These are phyloP conservation scores for Conomelus anceps DNA, from an alignment of 2,888 invertebrate genomes.

Conservation along the genomic window DNA sequence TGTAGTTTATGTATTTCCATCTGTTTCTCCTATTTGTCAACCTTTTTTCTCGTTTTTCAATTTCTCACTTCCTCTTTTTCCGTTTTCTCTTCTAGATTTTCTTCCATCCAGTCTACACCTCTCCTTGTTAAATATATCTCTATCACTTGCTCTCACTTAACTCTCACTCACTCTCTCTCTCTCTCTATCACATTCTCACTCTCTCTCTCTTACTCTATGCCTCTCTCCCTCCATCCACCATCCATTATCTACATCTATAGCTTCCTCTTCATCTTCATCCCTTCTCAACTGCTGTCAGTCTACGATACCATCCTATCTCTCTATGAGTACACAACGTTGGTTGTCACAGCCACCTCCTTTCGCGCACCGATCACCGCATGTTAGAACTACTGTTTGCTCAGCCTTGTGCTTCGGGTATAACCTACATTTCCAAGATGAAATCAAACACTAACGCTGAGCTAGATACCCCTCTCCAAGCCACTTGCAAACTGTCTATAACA, in stretches of 20 bases:
- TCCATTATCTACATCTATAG: too few species aligned
- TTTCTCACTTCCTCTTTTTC: too few species aligned
- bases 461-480: background rate
- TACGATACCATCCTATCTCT: too few species aligned
- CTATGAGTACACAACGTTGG: background rate
- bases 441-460: background rate
- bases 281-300: background rate
- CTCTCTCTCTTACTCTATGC: background rate
- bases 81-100: too few species aligned
- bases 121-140: too few species aligned
- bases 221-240: background rate
- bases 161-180: background rate
- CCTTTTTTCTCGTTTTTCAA: too few species aligned
- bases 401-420: background rate
- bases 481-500: background rate
- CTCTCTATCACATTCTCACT: background rate
- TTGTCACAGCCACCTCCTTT: background rate
- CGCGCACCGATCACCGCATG: too few species aligned
- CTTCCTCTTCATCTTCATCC: too few species aligned
- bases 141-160: background rate
- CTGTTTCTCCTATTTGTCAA: too few species aligned
- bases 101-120: too few species aligned
- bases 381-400: background rate
- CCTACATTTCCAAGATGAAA: background rate
- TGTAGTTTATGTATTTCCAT: too few species aligned